Base-by-base conservation (phyloP, 2,797 vertebrate species). In the Darevskia mixta region DNA sequence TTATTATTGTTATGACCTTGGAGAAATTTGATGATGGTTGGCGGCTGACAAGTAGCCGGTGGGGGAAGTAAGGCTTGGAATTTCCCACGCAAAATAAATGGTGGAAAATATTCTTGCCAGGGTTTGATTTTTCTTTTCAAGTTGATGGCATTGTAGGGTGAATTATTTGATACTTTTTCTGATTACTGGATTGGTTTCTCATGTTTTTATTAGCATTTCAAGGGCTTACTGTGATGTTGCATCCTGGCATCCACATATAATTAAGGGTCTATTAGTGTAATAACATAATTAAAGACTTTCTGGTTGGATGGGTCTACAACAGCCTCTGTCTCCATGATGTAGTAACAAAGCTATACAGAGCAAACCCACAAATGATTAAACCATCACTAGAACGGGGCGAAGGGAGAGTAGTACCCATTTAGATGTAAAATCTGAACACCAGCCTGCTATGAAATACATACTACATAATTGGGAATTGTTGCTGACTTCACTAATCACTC, bases 271-370 rank as follows among this genome's bases (percentile, higher is more conserved):
- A 64, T 94, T 77, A 72, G 71, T 86, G 80, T 94, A 94, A 95
- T 90, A 83, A 79, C 41, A 87, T 93, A 94, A 93, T 95, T 95
- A 95, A 95, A 94, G 92, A 90, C 89, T 88, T 86, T 92, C 90
- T 91, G 66, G 72, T 86, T 88, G 61, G 77, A 72, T 91, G 85
- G 73, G 91, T 82, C 0, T 3, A 82, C 79, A 4, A 29, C 5
- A 80, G 45, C 7, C n/a, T 90, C 67, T 76, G 79, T 64, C 32
- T 55, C 49, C 61, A 38, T n/a, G 89, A 29, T 79, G 0, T 0
- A 1, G 84, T 23, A 88, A 82, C 29, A 87, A 0, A 0, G 15
- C 71, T 90, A 88, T 88, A 72, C 32, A 66, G 23, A 49, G 32
- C 79, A 77, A 83, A 41, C 9, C 2, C 1, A 5, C 0, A 0